A percentile compares a stretch with the other conserved stretches of the same genome.
phyloP scores from a whole-genome alignment of 1,140 invertebrate genomes.

The Coenobita brevimanus region DNA sequence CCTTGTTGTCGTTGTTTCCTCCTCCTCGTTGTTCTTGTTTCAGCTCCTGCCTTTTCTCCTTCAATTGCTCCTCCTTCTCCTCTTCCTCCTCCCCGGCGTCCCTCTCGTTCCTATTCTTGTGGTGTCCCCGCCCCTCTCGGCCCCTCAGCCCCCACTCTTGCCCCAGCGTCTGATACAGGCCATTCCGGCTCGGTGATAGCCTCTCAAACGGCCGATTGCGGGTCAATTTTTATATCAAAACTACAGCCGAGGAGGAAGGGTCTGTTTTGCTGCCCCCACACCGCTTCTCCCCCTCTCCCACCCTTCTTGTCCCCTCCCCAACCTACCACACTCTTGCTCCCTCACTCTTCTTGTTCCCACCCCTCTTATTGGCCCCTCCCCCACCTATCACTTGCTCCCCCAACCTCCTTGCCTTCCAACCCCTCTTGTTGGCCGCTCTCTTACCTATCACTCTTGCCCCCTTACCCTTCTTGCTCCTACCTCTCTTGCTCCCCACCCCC shows the following conservation, averaged over 20 bases:
- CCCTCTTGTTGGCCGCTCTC: too few relatives aligned
- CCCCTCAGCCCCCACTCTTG: neutral
- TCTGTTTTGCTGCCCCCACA: neutral
- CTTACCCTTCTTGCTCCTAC: too few relatives aligned
- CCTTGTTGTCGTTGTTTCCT: neutral
- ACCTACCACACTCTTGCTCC: too few relatives aligned
- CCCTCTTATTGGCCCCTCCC: too few relatives aligned
- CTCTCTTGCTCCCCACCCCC: neutral
- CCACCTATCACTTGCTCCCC: neutral
- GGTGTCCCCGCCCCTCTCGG: neutral
- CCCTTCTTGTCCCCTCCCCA: too few relatives aligned
- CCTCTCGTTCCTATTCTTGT: neutral
- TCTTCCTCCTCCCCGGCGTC: neutral
- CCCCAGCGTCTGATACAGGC: conserved; percentile 23
- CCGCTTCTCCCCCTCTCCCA: too few relatives aligned
- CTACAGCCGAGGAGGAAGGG: conserved; percentile 18
- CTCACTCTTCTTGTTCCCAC: too few relatives aligned
- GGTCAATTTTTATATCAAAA: conserved; percentile 62
- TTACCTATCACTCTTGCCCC: too few relatives aligned
- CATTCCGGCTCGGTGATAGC: conserved; percentile 53
- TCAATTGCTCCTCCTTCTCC: neutral
- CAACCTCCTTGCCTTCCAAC: too few relatives aligned
- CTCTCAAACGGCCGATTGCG: conserved; percentile 48
- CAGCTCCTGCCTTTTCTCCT: neutral
- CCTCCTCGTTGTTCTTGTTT: neutral